These are phyloP conservation scores for Callocephalon fimbriatum DNA, from an alignment of 2,113 vertebrate species.

Conservation along the genomic window DNA sequence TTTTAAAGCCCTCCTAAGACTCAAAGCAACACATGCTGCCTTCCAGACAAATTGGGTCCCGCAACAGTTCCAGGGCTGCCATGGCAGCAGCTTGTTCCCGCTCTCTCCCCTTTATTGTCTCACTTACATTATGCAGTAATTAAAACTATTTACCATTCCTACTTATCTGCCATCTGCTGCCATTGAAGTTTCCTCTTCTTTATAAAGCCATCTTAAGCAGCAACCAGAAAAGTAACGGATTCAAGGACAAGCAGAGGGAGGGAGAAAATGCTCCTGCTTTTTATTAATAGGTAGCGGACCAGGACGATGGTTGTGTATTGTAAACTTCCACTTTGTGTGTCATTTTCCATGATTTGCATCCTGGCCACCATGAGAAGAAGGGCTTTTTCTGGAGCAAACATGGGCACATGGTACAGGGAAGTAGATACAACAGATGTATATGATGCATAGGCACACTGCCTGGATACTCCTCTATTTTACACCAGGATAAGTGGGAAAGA, in stretches of 20 bases:
- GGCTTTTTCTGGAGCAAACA: neutral
- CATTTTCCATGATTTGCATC: neutral
- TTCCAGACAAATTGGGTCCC: slow-evolving; percentile 84
- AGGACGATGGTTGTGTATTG: neutral
- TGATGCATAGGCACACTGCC: fast-evolving
- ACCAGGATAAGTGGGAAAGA: neutral
- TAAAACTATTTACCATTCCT: slow-evolving; percentile 90
- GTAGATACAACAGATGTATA: neutral
- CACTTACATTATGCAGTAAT: slow-evolving; percentile 89
- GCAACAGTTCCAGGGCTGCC: slow-evolving; percentile 74
- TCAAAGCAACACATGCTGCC: slow-evolving; percentile 77
- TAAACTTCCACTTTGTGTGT: neutral
- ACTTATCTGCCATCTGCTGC: slow-evolving; percentile 86
- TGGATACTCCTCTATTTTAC: neutral
- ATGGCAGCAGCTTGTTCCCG: slow-evolving; percentile 79
- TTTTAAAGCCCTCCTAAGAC: slow-evolving; percentile 87
- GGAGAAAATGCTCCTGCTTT: neutral
- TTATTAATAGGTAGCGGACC: slow-evolving; percentile 41
- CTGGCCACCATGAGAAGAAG: fast-evolving
- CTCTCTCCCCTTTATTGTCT: slow-evolving; percentile 84
- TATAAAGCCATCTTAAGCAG: slow-evolving; percentile 69
- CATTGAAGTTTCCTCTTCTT: slow-evolving; percentile 71
- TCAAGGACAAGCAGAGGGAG: neutral
- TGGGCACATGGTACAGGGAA: neutral
- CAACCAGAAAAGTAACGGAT: slow-evolving; percentile 29